These are phyloP conservation scores for Colaptes auratus DNA, from an alignment of 2,113 vertebrate species.

Conservation along the genomic window DNA sequence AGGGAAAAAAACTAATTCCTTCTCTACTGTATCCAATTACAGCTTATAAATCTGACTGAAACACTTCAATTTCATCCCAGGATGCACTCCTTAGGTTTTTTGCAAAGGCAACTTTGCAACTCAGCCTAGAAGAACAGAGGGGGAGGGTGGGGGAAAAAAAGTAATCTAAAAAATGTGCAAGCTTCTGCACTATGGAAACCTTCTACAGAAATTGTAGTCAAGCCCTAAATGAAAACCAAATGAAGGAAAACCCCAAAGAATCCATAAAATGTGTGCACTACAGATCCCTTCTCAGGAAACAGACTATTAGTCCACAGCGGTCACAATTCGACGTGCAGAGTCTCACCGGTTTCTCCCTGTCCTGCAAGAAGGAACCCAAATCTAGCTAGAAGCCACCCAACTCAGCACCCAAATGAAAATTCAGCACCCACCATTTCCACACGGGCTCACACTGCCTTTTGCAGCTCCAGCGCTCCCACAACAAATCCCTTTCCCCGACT, in stretches of 20 bases:
- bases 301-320: background rate
- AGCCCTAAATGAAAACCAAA: constrained; percentile 65
- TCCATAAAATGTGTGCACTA: background rate
- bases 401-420: background rate
- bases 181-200: background rate
- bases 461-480: background rate
- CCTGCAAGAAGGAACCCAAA: background rate
- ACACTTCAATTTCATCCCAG: background rate
- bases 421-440: background rate
- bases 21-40: background rate
- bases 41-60: constrained; percentile 24
- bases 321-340: background rate
- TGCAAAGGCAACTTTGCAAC: background rate
- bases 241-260: constrained; percentile 15
- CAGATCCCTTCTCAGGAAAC: background rate
- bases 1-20: background rate
- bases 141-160: background rate
- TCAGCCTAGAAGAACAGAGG: background rate
- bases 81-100: background rate
- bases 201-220: constrained; percentile 22
- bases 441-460: background rate
- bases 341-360: rapidly evolving
- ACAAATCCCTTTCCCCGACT: background rate
- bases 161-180: constrained; percentile 16
- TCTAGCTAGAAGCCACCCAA: background rate